A percentile compares a stretch with the other conserved stretches of the same genome.
Conservation (phyloP, 2,113 vertebrate species). For the Hypocryptadius cinnamomeus region DNA sequence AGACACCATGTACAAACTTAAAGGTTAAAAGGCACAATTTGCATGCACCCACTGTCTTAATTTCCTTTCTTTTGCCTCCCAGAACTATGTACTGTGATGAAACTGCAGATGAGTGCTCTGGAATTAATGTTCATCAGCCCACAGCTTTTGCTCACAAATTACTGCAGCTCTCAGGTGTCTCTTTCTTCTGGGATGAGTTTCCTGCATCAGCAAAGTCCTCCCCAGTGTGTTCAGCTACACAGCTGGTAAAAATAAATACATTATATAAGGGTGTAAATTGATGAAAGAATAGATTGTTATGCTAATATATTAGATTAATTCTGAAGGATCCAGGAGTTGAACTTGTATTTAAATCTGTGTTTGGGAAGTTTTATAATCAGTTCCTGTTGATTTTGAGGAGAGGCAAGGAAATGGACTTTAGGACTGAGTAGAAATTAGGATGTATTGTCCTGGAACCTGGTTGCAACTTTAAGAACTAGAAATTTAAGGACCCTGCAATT, state of each 20-base stretch:
- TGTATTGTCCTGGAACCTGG: background rate
- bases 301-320: background rate
- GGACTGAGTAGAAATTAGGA: background rate
- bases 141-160: constrained; percentile 93
- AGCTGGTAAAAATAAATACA: constrained; percentile 71
- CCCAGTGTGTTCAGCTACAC: constrained; percentile 82
- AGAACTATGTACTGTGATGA: constrained; percentile 94
- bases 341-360: background rate
- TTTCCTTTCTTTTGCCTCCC: constrained; percentile 30
- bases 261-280: background rate
- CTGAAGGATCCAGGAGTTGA: background rate
- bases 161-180: constrained; percentile 86
- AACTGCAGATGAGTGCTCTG: constrained; percentile 84
- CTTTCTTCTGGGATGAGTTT: constrained; percentile 94
- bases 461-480: background rate
- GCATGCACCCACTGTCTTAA: background rate
- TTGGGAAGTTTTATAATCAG: background rate
- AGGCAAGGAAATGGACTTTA: background rate
- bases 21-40: background rate
- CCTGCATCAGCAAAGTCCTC: constrained; percentile 82
- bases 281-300: background rate
- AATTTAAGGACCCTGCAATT: background rate
- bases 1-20: background rate
- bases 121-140: constrained; percentile 90
- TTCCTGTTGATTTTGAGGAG: background rate